These are phyloP conservation scores for Anodontia alba DNA, from an alignment of 2,888 invertebrate genomes.

Conservation along the genomic window DNA sequence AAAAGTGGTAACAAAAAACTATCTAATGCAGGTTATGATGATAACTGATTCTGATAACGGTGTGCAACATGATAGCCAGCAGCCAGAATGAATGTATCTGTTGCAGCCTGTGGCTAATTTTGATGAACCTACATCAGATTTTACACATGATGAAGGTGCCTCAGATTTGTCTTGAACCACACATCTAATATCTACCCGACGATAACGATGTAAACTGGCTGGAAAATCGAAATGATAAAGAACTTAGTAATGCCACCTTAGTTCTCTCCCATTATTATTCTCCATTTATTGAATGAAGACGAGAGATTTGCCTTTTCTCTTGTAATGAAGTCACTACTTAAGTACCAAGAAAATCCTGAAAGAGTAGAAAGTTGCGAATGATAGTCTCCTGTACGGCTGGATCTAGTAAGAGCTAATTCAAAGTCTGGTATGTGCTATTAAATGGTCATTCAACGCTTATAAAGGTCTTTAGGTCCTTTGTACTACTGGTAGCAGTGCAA, in stretches of 20 bases:
- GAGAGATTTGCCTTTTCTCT: background rate
- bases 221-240: conserved; percentile 15
- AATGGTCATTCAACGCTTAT: too few relatives aligned
- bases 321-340: background rate
- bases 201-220: conserved; percentile 36
- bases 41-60: background rate
- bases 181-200: conserved; percentile 26
- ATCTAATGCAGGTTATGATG: background rate
- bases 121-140: conserved; percentile 19
- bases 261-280: background rate
- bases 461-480: too few relatives aligned
- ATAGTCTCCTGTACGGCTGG: background rate
- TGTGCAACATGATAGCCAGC: background rate
- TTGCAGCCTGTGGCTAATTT: conserved; percentile 39
- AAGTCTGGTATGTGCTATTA: background rate
- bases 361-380: background rate
- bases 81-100: conserved; percentile 52
- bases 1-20: conserved; percentile 29
- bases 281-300: background rate
- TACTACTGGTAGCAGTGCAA: too few relatives aligned
- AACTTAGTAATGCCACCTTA: background rate
- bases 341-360: background rate
- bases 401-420: background rate
- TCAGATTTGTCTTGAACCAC: conserved; percentile 48
- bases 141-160: conserved; percentile 62